Percentiles rank a stretch among this genome's conserved stretches.
Evolutionary conservation across 2,797 vertebrate species (phyloP).

Genomic region (Rallus crepitans): DNA sequence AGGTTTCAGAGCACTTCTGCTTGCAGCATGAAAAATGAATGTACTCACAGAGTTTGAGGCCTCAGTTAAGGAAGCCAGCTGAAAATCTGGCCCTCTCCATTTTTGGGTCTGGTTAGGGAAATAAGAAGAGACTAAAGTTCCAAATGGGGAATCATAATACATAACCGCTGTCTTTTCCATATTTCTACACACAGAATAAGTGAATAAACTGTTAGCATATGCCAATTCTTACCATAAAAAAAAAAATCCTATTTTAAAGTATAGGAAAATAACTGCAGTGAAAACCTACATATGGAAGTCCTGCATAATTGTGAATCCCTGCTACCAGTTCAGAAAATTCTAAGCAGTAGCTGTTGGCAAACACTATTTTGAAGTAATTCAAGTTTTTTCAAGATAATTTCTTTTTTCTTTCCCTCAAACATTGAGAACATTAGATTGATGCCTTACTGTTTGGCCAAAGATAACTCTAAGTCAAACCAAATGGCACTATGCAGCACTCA

Average conservation of each 20-base stretch:
- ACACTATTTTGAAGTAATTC: background rate
- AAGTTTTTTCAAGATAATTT: slow-evolving; percentile 12
- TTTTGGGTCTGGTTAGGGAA: slow-evolving; percentile 9
- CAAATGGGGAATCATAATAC: slow-evolving; percentile 43
- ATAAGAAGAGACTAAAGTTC: slow-evolving; percentile 18
- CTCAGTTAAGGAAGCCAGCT: background rate
- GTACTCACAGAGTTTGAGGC: background rate
- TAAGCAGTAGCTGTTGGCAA: slow-evolving; percentile 14
- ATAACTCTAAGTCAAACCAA: slow-evolving; percentile 16
- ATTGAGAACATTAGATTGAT: background rate
- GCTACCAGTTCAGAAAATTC: slow-evolving; percentile 13
- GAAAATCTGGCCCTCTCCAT: slow-evolving; percentile 22
- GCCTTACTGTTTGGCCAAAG: background rate
- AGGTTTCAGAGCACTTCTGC: slow-evolving; percentile 6
- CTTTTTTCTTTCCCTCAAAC: background rate
- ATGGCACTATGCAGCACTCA: background rate
- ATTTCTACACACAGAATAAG: background rate
- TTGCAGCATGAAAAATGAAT: slow-evolving; percentile 50
- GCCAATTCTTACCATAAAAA: background rate
- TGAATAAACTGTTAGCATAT: background rate
- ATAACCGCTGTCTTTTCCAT: slow-evolving; percentile 14
- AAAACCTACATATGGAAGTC: background rate
- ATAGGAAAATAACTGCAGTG: background rate
- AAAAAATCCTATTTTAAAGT: background rate
- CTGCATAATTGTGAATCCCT: background rate